These are phyloP conservation scores for Globicephala melas DNA, from an alignment of 2,113 vertebrate genomes.

Conservation along the genomic window DNA sequence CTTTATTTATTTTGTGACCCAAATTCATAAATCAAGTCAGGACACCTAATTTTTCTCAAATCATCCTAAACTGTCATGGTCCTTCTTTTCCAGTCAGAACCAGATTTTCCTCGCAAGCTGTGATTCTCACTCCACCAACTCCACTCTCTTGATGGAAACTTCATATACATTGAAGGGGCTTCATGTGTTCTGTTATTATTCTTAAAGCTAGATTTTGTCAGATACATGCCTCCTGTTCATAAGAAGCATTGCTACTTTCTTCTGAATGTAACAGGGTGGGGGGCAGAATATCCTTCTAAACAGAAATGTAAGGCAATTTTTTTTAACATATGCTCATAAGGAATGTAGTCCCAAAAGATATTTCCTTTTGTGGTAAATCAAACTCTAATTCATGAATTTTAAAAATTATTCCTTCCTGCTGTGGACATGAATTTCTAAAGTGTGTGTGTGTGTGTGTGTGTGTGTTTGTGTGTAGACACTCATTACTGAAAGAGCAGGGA, in stretches of 20 bases:
- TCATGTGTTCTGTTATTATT: neutral
- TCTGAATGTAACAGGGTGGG: neutral
- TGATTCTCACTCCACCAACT: neutral
- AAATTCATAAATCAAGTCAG: constrained; percentile 2
- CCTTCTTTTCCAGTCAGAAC: neutral
- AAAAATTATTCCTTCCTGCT: neutral
- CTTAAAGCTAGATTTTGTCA: neutral
- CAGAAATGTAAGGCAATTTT: neutral
- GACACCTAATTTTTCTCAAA: neutral
- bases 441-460: neutral
- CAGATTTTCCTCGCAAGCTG: neutral
- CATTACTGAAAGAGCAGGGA: neutral
- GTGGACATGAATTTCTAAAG: neutral
- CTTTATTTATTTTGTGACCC: neutral
- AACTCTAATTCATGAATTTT: neutral
- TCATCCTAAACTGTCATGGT: neutral
- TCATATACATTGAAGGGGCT: neutral
- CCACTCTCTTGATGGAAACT: neutral
- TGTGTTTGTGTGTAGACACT: neutral
- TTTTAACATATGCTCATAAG: neutral
- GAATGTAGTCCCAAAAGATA: neutral
- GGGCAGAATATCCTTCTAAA: neutral
- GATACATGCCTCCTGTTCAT: neutral
- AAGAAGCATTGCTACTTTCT: neutral
- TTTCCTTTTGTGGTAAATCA: neutral